Conservation (phyloP, 35 echinoderm and acorn worm genomes). For the Diadema setosum region DNA sequence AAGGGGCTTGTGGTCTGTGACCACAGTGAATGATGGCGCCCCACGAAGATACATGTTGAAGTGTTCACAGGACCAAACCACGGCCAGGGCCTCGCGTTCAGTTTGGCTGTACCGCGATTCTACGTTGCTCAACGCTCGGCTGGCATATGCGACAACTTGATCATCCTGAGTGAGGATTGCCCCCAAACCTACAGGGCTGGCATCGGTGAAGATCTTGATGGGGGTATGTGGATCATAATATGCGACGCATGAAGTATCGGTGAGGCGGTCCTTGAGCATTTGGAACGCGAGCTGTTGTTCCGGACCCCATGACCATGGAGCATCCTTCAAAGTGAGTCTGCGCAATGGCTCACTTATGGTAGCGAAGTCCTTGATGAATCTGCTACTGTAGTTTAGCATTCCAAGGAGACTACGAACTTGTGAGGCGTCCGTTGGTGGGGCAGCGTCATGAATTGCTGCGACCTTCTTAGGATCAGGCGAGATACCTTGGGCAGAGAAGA, state of each 20-base stretch:
- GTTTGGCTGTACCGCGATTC: constrained; percentile 23
- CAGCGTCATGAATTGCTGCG: constrained; percentile 5
- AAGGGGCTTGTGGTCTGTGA: constrained; percentile 43
- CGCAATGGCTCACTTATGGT: neutral
- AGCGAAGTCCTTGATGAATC: neutral
- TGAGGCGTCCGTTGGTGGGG: constrained; percentile 18
- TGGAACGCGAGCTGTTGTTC: neutral
- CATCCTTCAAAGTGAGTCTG: neutral
- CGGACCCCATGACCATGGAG: neutral
- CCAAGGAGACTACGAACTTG: constrained; percentile 68
- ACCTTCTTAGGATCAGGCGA: constrained; percentile 66
- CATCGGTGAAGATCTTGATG: constrained; percentile 34
- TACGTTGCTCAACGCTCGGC: neutral
- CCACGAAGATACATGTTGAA: too few species aligned
- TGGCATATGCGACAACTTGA: neutral
- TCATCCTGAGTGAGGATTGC: neutral
- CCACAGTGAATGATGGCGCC: constrained; percentile 13
- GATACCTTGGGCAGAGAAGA: constrained; percentile 42
- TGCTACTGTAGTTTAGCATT: constrained; percentile 31
- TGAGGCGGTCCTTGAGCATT: neutral
- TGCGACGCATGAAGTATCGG: neutral
- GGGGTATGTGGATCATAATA: neutral
- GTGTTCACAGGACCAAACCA: neutral
- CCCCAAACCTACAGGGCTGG: constrained; percentile 31
- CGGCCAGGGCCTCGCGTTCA: constrained; percentile 9